Percentiles rank a stretch among this genome's conserved stretches.
Evolutionary conservation across 1,140 invertebrate genomes (phyloP).

Genomic region (Lordiphosa stackelbergi): DNA sequence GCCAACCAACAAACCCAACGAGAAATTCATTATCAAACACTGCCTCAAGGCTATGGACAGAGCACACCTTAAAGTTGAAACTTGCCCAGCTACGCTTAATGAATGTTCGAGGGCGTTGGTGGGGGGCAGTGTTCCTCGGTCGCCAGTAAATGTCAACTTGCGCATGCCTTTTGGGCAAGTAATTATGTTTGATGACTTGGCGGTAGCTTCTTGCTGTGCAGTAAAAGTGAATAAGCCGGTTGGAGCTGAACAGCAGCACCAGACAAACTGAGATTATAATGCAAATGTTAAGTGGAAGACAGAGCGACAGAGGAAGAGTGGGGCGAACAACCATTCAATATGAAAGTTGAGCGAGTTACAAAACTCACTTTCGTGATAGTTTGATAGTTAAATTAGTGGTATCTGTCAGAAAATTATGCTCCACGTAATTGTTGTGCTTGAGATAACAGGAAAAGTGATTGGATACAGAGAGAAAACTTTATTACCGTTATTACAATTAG

Average conservation of each 20-base stretch:
- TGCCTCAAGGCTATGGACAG: constrained; percentile 25
- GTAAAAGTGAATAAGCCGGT: constrained; percentile 31
- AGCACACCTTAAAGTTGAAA: constrained; percentile 45
- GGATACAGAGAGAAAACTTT: background rate
- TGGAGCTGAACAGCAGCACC: constrained; percentile 8
- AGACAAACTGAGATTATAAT: constrained; percentile 36
- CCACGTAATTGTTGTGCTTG: constrained; percentile 1
- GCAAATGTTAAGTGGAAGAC: constrained; percentile 38
- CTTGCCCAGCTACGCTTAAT: constrained; percentile 35
- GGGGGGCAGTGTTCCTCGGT: constrained; percentile 2
- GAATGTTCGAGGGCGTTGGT: constrained; percentile 12
- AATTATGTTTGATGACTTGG: constrained; percentile 67
- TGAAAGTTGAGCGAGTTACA: constrained; percentile 7
- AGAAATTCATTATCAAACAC: constrained; percentile 59
- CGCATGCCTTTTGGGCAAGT: constrained; percentile 65
- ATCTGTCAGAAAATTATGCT: constrained; percentile 1
- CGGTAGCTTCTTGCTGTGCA: constrained; percentile 14
- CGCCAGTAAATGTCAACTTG: constrained; percentile 55
- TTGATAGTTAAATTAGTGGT: constrained; percentile 6
- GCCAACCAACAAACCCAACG: constrained; percentile 5
- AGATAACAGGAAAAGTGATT: background rate
- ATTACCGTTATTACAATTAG: too few species aligned
- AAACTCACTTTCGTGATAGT: constrained; percentile 2
- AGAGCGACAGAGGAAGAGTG: too few species aligned
- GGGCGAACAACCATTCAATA: constrained; percentile 19